These are phyloP conservation scores for Mus pahari DNA, from an alignment of 2,113 vertebrate genomes.

Conservation along the genomic window DNA sequence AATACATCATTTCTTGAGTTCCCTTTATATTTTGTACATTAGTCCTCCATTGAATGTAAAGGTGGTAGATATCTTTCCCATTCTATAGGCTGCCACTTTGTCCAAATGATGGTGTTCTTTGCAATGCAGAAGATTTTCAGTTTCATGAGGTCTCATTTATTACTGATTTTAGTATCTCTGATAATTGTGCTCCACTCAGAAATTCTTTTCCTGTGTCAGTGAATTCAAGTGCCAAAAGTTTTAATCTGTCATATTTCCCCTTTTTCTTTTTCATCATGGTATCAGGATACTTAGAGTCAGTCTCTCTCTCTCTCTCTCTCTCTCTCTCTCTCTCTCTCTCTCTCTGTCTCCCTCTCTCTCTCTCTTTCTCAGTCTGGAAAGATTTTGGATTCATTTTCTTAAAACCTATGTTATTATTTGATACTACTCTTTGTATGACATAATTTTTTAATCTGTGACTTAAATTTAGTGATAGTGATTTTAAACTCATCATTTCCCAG, in stretches of 20 bases:
- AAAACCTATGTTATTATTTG: background rate
- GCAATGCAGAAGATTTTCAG: background rate
- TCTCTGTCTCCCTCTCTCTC: background rate
- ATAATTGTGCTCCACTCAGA: background rate
- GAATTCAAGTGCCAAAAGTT: background rate
- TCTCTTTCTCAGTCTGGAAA: background rate
- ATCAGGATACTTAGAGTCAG: background rate
- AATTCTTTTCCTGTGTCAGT: background rate
- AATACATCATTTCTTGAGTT: no score
- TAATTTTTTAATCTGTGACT: background rate
- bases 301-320: no score
- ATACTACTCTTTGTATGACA: background rate
- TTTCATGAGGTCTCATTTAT: background rate
- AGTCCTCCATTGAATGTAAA: no score
- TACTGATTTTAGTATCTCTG: background rate
- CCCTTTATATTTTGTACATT: no score
- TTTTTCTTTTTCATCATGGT: background rate
- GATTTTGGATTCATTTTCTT: background rate
- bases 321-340: background rate
- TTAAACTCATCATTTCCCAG: background rate
- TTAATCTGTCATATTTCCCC: background rate
- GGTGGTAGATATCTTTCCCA: no score
- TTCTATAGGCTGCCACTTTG: no score
- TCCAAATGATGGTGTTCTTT: background rate
- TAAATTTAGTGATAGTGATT: background rate